phyloP scores from a whole-genome alignment of 2,888 invertebrate species.

The Oeneis ivallda region DNA sequence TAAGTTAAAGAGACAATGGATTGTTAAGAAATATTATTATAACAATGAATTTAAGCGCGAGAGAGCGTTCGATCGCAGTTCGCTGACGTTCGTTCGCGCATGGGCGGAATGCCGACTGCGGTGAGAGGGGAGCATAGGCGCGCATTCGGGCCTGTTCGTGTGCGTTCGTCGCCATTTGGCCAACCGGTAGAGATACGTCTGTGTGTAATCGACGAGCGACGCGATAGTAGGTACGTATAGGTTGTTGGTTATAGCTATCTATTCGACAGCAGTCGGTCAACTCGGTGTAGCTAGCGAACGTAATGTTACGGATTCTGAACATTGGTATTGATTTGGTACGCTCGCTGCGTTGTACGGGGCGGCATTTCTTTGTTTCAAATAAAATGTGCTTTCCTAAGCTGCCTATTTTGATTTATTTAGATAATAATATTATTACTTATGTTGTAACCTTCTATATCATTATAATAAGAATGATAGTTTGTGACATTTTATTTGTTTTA shows the following conservation, averaged over 20 bases:
- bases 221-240: no score
- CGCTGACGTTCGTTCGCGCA: slow-evolving; percentile 50
- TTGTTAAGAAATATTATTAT: background rate
- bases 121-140: slow-evolving; percentile 48
- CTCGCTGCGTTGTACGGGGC: background rate
- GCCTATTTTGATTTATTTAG: no score
- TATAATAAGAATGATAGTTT: no score
- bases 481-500: no score
- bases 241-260: background rate
- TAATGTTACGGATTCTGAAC: background rate
- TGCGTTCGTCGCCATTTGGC: slow-evolving; percentile 40
- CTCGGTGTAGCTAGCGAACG: background rate
- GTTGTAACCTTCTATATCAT: no score
- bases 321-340: background rate
- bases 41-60: background rate
- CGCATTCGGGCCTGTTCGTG: slow-evolving; percentile 44
- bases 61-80: slow-evolving; percentile 42
- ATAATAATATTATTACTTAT: no score
- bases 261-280: background rate
- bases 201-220: slow-evolving; percentile 11
- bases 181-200: slow-evolving; percentile 1
- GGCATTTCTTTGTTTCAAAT: slow-evolving; percentile 3
- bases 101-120: slow-evolving; percentile 50
- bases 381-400: background rate
- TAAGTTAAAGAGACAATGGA: background rate